Conservation (phyloP, 2,113 vertebrate species). For the Rutilus rutilus region DNA sequence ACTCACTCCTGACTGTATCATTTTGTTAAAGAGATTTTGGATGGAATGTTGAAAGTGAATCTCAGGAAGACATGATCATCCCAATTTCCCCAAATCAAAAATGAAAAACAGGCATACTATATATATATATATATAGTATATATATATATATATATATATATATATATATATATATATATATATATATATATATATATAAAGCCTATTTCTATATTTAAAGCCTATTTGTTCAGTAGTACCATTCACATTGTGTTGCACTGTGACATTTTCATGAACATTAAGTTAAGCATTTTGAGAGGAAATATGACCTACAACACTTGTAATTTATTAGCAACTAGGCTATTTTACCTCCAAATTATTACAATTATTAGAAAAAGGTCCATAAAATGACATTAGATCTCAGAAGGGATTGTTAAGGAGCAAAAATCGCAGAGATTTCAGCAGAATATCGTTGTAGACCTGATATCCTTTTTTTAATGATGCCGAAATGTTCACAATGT, state of each 20-base stretch:
- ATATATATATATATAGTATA: no score
- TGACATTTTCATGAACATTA: no score
- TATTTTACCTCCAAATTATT: neutral
- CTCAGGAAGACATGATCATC: neutral
- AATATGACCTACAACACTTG: neutral
- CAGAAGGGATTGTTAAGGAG: neutral
- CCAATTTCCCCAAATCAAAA: neutral
- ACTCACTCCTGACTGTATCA: neutral
- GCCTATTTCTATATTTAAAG: no score
- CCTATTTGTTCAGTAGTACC: no score
- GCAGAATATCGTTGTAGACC: neutral
- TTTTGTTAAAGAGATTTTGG: neutral
- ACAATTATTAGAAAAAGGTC: neutral
- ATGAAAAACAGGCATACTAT: neutral
- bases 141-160: no score
- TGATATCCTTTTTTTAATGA: neutral
- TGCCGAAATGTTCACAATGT: slow-evolving; percentile 53
- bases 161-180: no score
- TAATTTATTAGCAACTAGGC: neutral
- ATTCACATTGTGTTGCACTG: neutral
- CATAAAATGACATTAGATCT: neutral
- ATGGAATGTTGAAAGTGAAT: neutral
- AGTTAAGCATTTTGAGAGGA: neutral
- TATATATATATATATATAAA: no score
- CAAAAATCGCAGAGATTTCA: no score